Percentiles rank a stretch among this genome's conserved stretches.
These are phyloP conservation scores for Brachyistius frenatus DNA, from an alignment of 2,113 vertebrate species.

Conservation along the genomic window DNA sequence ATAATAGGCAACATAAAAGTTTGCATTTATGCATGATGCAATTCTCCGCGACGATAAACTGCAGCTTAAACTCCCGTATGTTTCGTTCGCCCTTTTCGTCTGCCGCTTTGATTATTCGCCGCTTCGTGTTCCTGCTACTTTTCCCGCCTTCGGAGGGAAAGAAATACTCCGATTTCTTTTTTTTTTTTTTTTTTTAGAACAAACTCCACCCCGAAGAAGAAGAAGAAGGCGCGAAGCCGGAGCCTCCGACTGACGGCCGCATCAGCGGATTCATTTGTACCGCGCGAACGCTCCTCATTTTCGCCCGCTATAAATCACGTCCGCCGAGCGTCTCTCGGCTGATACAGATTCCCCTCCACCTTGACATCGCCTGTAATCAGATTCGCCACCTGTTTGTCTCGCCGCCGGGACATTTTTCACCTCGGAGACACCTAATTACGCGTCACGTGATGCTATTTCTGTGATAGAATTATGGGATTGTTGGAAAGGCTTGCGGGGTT, in stretches of 20 bases:
- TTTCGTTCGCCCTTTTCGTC: background rate
- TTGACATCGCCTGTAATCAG: slow-evolving; percentile 65
- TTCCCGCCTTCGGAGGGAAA: background rate
- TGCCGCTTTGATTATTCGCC: no score
- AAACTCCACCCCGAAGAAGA: background rate
- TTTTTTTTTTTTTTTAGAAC: background rate
- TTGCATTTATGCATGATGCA: slow-evolving; percentile 31
- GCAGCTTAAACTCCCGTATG: slow-evolving; percentile 4
- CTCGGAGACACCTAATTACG: slow-evolving; percentile 58
- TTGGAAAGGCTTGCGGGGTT: slow-evolving; percentile 46
- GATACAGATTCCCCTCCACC: slow-evolving; percentile 57
- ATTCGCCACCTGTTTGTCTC: slow-evolving; percentile 81
- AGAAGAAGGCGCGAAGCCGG: background rate
- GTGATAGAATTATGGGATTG: slow-evolving; percentile 55
- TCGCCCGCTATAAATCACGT: slow-evolving; percentile 67
- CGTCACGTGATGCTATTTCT: slow-evolving; percentile 57
- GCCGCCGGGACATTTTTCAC: slow-evolving; percentile 56
- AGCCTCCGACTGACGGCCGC: slow-evolving; percentile 7
- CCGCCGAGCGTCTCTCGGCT: slow-evolving; percentile 58
- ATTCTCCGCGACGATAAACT: slow-evolving; percentile 30
- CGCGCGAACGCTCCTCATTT: slow-evolving; percentile 36
- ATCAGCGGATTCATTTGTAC: slow-evolving; percentile 39
- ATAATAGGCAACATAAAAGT: slow-evolving; percentile 47
- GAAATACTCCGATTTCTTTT: background rate
- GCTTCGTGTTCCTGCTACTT: no score